These are phyloP conservation scores for Stomorhina lunata DNA, from an alignment of 2,888 invertebrate genomes.

Conservation along the genomic window DNA sequence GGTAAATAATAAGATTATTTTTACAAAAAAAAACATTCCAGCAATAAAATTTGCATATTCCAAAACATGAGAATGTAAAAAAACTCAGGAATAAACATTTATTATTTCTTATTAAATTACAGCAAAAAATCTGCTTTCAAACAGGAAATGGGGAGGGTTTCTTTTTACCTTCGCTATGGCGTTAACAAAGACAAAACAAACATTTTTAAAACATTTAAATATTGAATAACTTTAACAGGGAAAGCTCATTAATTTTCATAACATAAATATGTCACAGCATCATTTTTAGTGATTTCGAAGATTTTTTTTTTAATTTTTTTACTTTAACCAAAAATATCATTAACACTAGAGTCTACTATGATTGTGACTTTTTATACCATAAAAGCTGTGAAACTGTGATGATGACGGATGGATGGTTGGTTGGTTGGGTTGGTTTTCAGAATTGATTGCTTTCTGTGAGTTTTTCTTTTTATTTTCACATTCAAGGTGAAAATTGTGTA, in stretches of 20 bases:
- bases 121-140: background rate
- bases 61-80: constrained; percentile 16
- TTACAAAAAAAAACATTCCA: background rate
- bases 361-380: constrained; percentile 11
- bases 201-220: constrained; percentile 11
- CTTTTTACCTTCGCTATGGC: background rate
- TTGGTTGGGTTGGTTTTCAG: constrained; percentile 27
- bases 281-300: constrained; percentile 45
- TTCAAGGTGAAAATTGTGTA: constrained; percentile 30
- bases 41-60: constrained; percentile 52
- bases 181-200: constrained; percentile 16
- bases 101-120: constrained; percentile 31
- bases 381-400: constrained; percentile 49
- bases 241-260: constrained; percentile 65
- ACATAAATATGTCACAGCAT: constrained; percentile 65
- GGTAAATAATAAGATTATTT: constrained; percentile 30
- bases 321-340: constrained; percentile 53
- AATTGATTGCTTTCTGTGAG: constrained; percentile 53
- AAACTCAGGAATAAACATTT: constrained; percentile 40
- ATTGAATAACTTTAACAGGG: constrained; percentile 19
- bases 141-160: constrained; percentile 26
- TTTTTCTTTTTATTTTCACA: constrained; percentile 35
- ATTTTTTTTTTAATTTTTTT: background rate
- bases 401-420: constrained; percentile 58
- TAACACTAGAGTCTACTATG: constrained; percentile 42